Base-by-base conservation (phyloP, 2,888 invertebrate species). In the Archips crataeganus region DNA sequence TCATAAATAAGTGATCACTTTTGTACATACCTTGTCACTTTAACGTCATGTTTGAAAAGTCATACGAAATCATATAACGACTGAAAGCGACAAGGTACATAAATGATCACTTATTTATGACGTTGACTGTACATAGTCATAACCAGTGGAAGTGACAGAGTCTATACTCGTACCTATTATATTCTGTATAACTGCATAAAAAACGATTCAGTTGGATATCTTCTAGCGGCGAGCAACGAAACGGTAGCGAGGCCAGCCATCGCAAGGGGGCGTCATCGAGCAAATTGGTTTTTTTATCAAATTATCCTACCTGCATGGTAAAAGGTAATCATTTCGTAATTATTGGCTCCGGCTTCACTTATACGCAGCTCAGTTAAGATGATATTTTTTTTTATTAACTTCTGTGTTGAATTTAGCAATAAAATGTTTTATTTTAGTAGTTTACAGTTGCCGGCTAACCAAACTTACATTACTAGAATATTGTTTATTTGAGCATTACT, bases 251-350 rank as follows among this genome's bases (percentile, higher is more conserved):
- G 5, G 45, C 51, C 51, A 62, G 34, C 23, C 51, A 36, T 65
- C 51, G 59, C 63, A 42, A 69, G 68, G 72, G 72, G 68, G 73
- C 73, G 73, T 68, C 73, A 69, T 59, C 73, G 59, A 47, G 68
- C 68, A 73, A 69, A 73, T 73, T 73, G 73, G 63, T 73, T 69
- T 73, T 73, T 73, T 73, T 73, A 73, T 73, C 73, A 73, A 73
- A 73, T 73, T 73, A 73, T 73, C 63, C 51, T 73, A 73, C 73
- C 73, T 73, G 68, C 73, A 69, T 73, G 73, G 68, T 62, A 71
- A 71, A 71, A 71, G 66, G 71, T 73, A 69, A 73, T 73, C 73
- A 73, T 73, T 73, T 69, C 68, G 73, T 73, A 73, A 73, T 73
- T 73, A 73, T 73, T 73, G 68, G 73, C 59, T 68, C 57, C 59